Percentiles rank a stretch among this genome's conserved stretches.
Conservation (phyloP, 2,797 vertebrate species). For the Gymnothorax reevesii region DNA sequence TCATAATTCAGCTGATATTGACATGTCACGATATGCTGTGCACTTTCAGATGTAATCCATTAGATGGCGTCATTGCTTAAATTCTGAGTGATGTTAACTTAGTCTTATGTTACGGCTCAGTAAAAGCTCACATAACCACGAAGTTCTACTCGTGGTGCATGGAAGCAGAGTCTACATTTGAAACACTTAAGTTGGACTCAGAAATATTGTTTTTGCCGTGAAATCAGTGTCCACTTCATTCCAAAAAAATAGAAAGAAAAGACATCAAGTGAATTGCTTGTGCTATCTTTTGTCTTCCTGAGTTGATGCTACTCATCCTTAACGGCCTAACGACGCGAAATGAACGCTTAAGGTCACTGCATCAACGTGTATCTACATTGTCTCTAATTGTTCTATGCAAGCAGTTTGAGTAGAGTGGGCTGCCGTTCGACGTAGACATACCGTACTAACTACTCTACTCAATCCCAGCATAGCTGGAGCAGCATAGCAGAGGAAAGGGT, state of each 20-base stretch:
- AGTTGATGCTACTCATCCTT: neutral
- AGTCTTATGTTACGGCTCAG: too few relatives aligned
- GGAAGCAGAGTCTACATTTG: neutral
- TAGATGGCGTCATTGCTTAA: slow-evolving; percentile 23
- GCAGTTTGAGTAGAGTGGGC: too few relatives aligned
- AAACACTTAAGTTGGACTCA: neutral
- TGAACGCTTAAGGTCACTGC: too few relatives aligned
- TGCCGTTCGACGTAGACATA: too few relatives aligned
- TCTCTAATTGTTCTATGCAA: too few relatives aligned
- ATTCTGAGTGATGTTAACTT: neutral
- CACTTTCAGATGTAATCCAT: neutral
- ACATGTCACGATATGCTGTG: neutral
- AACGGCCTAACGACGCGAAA: neutral
- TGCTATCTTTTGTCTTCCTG: neutral
- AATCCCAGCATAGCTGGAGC: too few relatives aligned
- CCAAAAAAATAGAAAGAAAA: neutral
- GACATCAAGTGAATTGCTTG: neutral
- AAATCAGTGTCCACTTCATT: neutral
- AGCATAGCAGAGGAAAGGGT: too few relatives aligned
- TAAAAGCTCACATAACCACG: too few relatives aligned
- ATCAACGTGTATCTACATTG: too few relatives aligned
- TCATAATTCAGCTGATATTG: neutral
- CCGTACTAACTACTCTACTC: too few relatives aligned
- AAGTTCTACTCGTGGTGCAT: too few relatives aligned
- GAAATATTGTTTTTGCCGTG: neutral